Evolutionary conservation across 2,888 invertebrate genomes (phyloP).

Genomic region (Tenthredo amoena): DNA sequence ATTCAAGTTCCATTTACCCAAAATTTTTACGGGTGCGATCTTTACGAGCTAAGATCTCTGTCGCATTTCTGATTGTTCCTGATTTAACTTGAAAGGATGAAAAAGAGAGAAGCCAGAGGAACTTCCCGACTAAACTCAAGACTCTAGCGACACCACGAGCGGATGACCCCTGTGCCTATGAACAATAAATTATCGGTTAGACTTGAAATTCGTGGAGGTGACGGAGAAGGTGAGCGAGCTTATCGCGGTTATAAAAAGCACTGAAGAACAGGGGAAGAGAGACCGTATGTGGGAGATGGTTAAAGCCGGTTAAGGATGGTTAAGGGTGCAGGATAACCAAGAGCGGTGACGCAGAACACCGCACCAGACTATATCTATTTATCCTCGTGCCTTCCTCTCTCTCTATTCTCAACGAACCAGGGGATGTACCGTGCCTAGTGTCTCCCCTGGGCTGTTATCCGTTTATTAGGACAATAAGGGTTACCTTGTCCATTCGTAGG

Average conservation of each 20-base stretch:
- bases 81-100: not conserved
- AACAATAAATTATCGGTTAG: not conserved
- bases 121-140: not conserved
- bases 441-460: constrained; percentile 43
- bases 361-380: not conserved
- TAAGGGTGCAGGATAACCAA: constrained; percentile 3
- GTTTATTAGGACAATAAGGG: constrained; percentile 46
- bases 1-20: not conserved
- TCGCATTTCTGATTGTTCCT: not conserved
- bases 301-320: constrained; percentile 28
- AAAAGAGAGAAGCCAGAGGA: not conserved
- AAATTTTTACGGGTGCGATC: not conserved
- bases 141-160: not conserved
- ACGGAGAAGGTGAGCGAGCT: not conserved
- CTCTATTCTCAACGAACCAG: not conserved
- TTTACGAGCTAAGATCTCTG: not conserved
- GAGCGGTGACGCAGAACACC: constrained; percentile 15
- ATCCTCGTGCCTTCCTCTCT: not conserved
- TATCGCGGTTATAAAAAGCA: constrained; percentile 34
- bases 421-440: constrained; percentile 8
- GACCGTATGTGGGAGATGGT: not conserved
- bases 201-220: constrained; percentile 4
- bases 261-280: not conserved
- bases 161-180: constrained; percentile 5
- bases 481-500: constrained; percentile 34